These are phyloP conservation scores for Octopus sinensis DNA, from an alignment of 1,140 invertebrate species.

Conservation along the genomic window DNA sequence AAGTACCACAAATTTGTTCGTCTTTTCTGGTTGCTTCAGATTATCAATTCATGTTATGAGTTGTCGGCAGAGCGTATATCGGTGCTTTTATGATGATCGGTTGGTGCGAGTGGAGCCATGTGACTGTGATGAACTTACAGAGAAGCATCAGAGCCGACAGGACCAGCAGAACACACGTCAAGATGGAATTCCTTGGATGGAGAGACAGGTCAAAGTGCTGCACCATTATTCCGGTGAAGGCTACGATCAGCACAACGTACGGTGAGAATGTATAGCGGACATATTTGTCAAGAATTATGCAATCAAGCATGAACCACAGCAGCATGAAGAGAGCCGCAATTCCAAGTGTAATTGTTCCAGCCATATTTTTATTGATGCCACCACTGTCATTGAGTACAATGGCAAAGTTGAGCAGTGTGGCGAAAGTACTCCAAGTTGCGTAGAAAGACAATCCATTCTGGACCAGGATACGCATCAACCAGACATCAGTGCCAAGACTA, in stretches of 20 bases:
- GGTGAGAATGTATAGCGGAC: constrained; percentile 45
- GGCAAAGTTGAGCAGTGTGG: constrained; percentile 46
- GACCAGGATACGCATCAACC: constrained; percentile 47
- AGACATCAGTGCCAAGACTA: constrained; percentile 25
- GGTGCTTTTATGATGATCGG: not conserved
- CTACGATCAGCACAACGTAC: constrained; percentile 41
- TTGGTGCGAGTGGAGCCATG: not conserved
- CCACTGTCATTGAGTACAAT: constrained; percentile 28
- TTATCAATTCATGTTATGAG: not conserved
- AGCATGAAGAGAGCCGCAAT: constrained; percentile 29
- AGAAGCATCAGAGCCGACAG: not conserved
- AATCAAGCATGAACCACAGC: constrained; percentile 40
- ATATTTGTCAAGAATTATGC: constrained; percentile 43
- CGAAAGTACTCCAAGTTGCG: constrained; percentile 49
- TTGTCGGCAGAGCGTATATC: not conserved
- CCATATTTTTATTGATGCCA: constrained; percentile 13
- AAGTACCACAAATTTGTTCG: not conserved
- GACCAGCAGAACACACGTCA: constrained; percentile 38
- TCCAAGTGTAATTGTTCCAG: constrained; percentile 20
- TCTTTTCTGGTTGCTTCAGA: not conserved
- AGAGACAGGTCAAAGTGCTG: constrained; percentile 31
- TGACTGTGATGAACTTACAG: not conserved
- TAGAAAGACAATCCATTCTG: constrained; percentile 53
- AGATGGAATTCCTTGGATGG: constrained; percentile 34
- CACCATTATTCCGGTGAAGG: constrained; percentile 34